phyloP scores from a whole-genome alignment of 2,888 invertebrate genomes.

The Blera fallax region DNA sequence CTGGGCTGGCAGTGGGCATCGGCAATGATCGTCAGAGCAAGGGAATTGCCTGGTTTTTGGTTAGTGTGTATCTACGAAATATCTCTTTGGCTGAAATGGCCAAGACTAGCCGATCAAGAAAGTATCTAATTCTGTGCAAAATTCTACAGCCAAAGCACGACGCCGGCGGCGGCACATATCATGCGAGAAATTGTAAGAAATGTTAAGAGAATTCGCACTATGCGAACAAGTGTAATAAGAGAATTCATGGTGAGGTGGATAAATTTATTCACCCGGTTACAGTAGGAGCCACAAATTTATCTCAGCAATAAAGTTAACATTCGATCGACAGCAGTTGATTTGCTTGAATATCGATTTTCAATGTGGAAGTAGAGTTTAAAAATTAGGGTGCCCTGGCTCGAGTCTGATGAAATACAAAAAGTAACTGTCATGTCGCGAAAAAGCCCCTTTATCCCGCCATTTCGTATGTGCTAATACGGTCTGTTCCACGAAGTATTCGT shows the following conservation, averaged over 20 bases:
- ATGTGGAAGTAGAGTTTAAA: too few relatives aligned
- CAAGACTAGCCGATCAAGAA: slow-evolving; percentile 47
- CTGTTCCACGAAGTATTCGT: too few relatives aligned
- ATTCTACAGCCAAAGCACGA: background rate
- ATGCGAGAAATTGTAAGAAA: slow-evolving; percentile 22
- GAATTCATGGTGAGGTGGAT: slow-evolving; percentile 13
- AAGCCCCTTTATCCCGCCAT: too few relatives aligned
- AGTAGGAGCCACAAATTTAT: slow-evolving; percentile 9
- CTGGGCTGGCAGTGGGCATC: slow-evolving; percentile 27
- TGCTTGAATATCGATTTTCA: too few relatives aligned
- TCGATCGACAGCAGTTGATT: too few relatives aligned
- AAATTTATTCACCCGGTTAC: background rate
- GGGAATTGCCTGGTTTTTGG: background rate
- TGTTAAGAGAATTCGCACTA: slow-evolving; percentile 32
- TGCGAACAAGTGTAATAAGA: slow-evolving; percentile 44
- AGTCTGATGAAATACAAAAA: too few relatives aligned
- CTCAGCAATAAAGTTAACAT: background rate
- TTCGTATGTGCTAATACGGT: too few relatives aligned
- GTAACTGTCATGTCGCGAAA: too few relatives aligned
- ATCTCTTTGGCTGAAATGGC: slow-evolving; percentile 58
- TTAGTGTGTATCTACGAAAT: slow-evolving; percentile 51
- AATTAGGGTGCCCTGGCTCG: too few relatives aligned
- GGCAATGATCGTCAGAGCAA: too few relatives aligned
- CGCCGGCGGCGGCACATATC: slow-evolving; percentile 2
- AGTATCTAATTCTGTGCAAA: slow-evolving; percentile 45